Conservation (phyloP, 1,140 invertebrate genomes). For the Latrodectus geometricus region DNA sequence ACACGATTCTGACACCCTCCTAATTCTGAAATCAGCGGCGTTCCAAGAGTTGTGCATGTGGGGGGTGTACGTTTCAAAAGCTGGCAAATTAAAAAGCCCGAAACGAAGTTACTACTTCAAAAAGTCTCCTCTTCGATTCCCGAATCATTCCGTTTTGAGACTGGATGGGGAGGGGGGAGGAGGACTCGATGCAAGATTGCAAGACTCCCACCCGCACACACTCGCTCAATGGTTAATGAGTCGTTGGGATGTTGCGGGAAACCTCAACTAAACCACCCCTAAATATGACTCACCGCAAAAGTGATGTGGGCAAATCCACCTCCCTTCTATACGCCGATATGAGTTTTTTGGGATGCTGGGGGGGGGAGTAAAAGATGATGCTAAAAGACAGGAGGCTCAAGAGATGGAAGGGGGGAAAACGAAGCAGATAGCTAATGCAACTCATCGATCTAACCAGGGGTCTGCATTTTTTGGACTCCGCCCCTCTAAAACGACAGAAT, state of each 20-base stretch:
- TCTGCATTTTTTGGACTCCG: slow-evolving; percentile 50
- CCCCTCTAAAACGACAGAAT: slow-evolving; percentile 45
- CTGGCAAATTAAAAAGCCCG: slow-evolving; percentile 25
- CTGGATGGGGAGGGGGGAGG: not conserved
- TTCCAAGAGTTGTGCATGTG: not conserved
- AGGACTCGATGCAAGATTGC: not conserved
- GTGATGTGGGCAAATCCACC: slow-evolving; percentile 46
- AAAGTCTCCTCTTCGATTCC: slow-evolving; percentile 9
- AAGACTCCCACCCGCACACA: not conserved
- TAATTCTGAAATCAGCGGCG: not conserved
- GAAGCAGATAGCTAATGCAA: slow-evolving; percentile 52
- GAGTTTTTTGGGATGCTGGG: slow-evolving; percentile 47
- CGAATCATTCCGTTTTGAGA: not conserved
- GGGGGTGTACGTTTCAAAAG: not conserved
- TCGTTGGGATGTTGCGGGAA: slow-evolving; percentile 57
- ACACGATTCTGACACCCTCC: slow-evolving; percentile 8
- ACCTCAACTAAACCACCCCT: slow-evolving; percentile 44
- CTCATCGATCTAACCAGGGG: slow-evolving; percentile 56
- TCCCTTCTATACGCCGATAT: slow-evolving; percentile 35
- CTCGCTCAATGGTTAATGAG: slow-evolving; percentile 54
- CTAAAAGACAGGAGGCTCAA: slow-evolving; percentile 33
- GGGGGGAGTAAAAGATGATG: slow-evolving; percentile 51
- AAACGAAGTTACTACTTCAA: slow-evolving; percentile 24
- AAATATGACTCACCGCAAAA: slow-evolving; percentile 56
- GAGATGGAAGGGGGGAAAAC: slow-evolving; percentile 2